Evolutionary conservation across 2,113 vertebrate genomes (phyloP).

Genomic region (Chrysochloris asiatica): DNA sequence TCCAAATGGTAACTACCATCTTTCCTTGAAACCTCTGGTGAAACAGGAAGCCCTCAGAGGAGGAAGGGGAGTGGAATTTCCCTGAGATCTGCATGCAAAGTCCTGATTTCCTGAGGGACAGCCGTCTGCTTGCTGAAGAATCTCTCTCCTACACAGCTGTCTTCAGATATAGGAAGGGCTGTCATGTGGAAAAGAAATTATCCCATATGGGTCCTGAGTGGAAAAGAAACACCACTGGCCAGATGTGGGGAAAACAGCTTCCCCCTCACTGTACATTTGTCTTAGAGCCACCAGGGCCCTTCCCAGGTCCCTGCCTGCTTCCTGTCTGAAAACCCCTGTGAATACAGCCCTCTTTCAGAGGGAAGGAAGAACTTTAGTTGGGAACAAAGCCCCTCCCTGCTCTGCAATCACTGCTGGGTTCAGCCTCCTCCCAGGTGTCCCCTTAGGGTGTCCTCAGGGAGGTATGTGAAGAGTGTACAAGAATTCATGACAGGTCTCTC

Average conservation of each 20-base stretch:
- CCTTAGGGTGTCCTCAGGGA: too few relatives aligned
- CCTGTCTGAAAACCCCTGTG: neutral
- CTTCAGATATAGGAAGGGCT: neutral
- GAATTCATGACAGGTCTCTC: too few relatives aligned
- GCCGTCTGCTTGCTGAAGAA: constrained; percentile 9
- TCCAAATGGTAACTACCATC: accelerated
- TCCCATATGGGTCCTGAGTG: neutral
- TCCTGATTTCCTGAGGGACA: neutral
- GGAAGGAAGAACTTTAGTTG: accelerated
- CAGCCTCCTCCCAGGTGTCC: too few relatives aligned
- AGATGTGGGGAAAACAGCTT: accelerated
- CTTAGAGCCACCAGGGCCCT: neutral
- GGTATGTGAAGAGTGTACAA: too few relatives aligned
- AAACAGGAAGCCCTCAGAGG: accelerated
- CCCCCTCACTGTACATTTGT: accelerated
- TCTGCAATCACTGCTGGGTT: too few relatives aligned
- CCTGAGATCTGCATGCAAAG: neutral
- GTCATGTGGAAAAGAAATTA: neutral
- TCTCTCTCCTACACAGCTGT: constrained; percentile 14
- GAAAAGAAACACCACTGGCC: accelerated
- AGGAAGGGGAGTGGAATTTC: too few relatives aligned
- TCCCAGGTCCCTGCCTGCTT: neutral
- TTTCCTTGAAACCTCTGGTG: neutral
- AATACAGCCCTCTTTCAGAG: accelerated
- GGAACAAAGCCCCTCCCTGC: accelerated